Evolutionary conservation across 2,113 vertebrate genomes (phyloP).

Genomic region (Aldabrachelys gigantea): DNA sequence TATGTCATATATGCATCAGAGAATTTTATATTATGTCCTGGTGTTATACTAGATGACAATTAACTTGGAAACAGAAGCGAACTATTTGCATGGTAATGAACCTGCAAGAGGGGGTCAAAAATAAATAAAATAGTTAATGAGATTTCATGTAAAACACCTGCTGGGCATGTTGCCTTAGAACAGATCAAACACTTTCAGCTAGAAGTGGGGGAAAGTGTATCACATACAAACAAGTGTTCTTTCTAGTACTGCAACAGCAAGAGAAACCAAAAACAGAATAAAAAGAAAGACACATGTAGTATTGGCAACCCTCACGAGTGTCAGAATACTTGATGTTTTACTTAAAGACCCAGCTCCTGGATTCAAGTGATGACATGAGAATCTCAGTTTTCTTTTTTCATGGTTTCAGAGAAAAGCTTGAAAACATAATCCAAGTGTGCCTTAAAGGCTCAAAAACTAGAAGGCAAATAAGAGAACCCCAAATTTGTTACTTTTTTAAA

Average conservation of each 20-base stretch:
- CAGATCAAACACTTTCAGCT: neutral
- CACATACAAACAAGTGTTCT: neutral
- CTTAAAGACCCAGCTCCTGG: neutral
- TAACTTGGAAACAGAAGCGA: neutral
- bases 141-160: slow-evolving; percentile 4
- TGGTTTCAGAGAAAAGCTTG: neutral
- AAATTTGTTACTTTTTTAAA: neutral
- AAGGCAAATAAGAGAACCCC: neutral
- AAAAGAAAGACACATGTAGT: neutral
- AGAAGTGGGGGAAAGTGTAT: neutral
- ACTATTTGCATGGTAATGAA: neutral
- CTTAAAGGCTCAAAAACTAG: slow-evolving; percentile 15
- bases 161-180: neutral
- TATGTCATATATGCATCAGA: neutral
- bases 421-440: neutral
- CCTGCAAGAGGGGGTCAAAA: neutral
- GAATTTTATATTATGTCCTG: neutral
- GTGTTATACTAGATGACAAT: neutral
- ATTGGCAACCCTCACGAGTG: neutral
- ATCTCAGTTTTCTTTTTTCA: neutral
- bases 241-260: slow-evolving; percentile 8
- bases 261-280: slow-evolving; percentile 16
- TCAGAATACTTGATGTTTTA: neutral
- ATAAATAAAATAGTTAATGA: neutral
- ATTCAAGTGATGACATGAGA: neutral